Evolutionary conservation across 2,797 vertebrate genomes (phyloP), one percentile per base, ranked within the genome.

Genomic region (Myotis pilosus): DNA sequence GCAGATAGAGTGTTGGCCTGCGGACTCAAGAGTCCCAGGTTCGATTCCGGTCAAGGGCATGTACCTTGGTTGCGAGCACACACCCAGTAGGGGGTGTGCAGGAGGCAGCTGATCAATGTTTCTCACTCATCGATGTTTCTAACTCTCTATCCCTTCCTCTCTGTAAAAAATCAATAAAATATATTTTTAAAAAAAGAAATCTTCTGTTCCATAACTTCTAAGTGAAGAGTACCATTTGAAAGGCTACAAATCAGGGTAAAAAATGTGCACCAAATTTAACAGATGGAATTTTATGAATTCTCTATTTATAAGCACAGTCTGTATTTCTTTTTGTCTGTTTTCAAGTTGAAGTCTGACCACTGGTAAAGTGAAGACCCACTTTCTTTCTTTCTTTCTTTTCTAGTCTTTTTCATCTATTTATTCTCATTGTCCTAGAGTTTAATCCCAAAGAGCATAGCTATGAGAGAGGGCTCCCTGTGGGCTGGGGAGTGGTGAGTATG

Each of bases 221-320:
- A 90, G 75, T 83, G 82, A 92, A 94, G 68, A 95, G 72, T 84
- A 87, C 55, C 38, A 72, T 75, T 72, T 87, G n/a, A 83, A 87
- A 89, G 49, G 4, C 55, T 88, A 69, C 38, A 51, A 74, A 36
- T 49, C 47, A 49, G 25, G 16, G 51, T 79, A 47, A 94, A 93
- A 95, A 94, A 7, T 5, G 12, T 88, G 28, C 17, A 79, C 55
- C 75, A 89, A 38, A 84, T 71, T 92, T 89, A 95, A 87, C 15
- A 11, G 36, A 30, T 64, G 28, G 3, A 71, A 72, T 68, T 89
- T 75, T 87, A 87, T 83, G 71, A 30, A 8, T 88, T 76, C 44
- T 85, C 62, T 95, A 25, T 51, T 66, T 72, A 36, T 44, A 91
- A 88, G 80, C 69, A 41, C 41, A 88, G 82, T 92, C 57, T 92